phyloP scores from a whole-genome alignment of 2,113 vertebrate genomes.

The Columbina picui region DNA sequence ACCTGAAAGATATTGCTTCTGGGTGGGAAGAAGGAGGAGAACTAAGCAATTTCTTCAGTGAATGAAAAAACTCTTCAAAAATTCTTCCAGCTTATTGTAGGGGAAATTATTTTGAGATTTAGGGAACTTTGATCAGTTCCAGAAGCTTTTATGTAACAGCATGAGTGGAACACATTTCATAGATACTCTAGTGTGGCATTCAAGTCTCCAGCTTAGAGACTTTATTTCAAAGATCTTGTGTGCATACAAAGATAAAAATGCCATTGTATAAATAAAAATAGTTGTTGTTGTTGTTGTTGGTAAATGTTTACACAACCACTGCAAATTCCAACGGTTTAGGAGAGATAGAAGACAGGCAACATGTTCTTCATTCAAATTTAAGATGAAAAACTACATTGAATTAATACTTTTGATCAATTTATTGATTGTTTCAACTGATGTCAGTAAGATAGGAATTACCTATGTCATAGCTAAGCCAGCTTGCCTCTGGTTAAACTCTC shows the following conservation, averaged over 20 bases:
- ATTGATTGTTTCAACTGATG: background rate
- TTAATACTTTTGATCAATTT: background rate
- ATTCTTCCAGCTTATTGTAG: background rate
- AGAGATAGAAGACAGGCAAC: background rate
- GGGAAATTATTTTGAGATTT: conserved; percentile 10
- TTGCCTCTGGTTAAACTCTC: background rate
- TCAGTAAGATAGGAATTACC: background rate
- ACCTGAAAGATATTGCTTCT: background rate
- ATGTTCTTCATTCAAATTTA: background rate
- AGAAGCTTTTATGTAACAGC: background rate
- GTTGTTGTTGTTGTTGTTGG: background rate
- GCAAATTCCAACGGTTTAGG: background rate
- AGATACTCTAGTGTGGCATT: background rate
- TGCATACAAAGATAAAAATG: background rate
- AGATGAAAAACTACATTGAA: background rate
- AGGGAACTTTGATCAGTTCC: background rate
- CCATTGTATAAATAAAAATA: background rate
- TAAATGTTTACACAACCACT: background rate
- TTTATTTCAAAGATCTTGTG: background rate
- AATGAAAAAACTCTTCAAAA: background rate
- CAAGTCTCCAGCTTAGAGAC: background rate
- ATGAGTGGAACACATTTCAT: background rate
- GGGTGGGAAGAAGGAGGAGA: background rate
- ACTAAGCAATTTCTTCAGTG: background rate
- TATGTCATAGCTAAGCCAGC: background rate